phyloP scores from a whole-genome alignment of 2,113 vertebrate genomes.

The Tenrec ecaudatus region DNA sequence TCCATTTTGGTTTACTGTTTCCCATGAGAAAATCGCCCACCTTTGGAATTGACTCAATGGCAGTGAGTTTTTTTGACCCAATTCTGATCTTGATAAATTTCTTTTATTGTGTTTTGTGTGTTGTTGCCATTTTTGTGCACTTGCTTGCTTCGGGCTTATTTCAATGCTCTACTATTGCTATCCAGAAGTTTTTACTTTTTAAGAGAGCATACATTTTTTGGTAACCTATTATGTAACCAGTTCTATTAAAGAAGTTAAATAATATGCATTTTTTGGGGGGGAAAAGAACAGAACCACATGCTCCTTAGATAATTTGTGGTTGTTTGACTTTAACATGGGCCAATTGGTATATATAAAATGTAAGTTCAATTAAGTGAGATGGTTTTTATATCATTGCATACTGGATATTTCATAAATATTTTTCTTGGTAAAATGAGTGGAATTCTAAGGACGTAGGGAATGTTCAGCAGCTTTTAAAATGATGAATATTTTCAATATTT shows the following conservation, averaged over 20 bases:
- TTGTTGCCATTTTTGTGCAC: background rate
- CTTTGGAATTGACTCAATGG: background rate
- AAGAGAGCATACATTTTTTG: no score
- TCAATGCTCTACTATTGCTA: background rate
- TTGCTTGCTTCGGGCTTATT: background rate
- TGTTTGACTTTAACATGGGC: background rate
- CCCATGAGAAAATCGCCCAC: background rate
- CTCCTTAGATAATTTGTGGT: no score
- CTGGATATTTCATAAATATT: background rate
- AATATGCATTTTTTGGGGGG: no score
- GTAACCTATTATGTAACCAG: no score
- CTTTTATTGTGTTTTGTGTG: background rate
- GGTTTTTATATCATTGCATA: background rate
- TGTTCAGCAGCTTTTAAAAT: constrained; percentile 5
- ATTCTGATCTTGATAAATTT: background rate
- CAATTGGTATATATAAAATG: background rate
- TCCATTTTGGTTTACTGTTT: background rate
- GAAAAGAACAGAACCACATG: no score
- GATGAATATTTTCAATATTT: background rate
- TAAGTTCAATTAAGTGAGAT: background rate
- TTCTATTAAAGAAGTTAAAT: no score
- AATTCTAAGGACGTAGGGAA: constrained; percentile 4
- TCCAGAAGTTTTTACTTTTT: background rate
- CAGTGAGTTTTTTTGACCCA: background rate
- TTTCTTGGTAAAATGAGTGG: background rate